Base-by-base conservation (phyloP, 1,140 invertebrate genomes). In the Monochamus saltuarius region DNA sequence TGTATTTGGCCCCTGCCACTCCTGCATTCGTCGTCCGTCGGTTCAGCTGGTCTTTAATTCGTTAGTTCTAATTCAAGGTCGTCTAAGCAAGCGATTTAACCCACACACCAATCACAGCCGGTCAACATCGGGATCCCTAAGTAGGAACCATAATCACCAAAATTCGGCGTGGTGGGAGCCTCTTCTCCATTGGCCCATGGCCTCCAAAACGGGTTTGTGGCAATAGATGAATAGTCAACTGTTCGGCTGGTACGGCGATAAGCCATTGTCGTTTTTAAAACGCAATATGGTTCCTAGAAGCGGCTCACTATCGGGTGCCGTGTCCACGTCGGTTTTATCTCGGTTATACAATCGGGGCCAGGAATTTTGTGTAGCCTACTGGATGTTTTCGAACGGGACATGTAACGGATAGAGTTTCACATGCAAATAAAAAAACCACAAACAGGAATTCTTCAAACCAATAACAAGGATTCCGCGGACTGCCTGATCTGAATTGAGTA, bases 11-110 rank as follows among this genome's bases (percentile, higher is more conserved):
- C 22, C 6, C 22, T 29, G 22, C 22, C 6, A 6, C 6, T 29
- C 6, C 22, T 2, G 22, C 22, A 29, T 29, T 29, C 22, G 22
- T 6, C 22, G 22, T 29, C 22, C 22, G 22, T 6, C 22, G 22
- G 2, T 6, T 42, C 40, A 2, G n/a, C 51, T 4, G 51, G 53
- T 13, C 39, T 57, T 47, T 49, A 40, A 49, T 50, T 49, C 47
- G 55, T 49, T 57, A 50, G 9, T 45, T 62, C 61, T 62, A 62
- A 62, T 51, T 62, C 61, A 59, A 62, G 61, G 61, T 43, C 56
- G 29, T 62, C 61, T 62, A 62, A 62, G 56, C 55, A 17, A 14
- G 29, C 45, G 46, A 57, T 56, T 56, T 56, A 35, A 47, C 19
- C n/a, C n/a, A 42, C 16, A 1, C 34, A 38, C 55, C 8, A 57